A percentile compares a stretch with the other conserved stretches of the same genome.
phyloP scores from a whole-genome alignment of 2,888 invertebrate genomes.

The Andrena bicolor region DNA sequence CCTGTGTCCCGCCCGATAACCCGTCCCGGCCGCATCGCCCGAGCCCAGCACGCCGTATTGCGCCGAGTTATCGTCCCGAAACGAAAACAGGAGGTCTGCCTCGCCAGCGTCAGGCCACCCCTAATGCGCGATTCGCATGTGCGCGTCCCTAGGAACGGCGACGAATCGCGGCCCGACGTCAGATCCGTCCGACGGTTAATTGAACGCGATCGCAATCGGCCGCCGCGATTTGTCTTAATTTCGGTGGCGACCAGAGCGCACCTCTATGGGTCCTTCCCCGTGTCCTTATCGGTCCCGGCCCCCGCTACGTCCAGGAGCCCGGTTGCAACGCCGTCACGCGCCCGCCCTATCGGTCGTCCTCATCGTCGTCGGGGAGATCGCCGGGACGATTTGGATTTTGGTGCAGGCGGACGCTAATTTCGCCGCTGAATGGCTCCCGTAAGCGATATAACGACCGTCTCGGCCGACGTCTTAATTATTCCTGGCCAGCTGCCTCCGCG shows the following conservation, averaged over 20 bases:
- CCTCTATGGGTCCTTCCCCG: conserved; percentile 20
- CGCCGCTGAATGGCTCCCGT: conserved; percentile 33
- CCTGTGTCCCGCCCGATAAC: conserved; percentile 66
- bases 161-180: conserved; percentile 52
- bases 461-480: conserved; percentile 55
- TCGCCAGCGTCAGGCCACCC: conserved; percentile 19
- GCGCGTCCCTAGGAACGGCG: conserved; percentile 49
- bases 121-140: conserved; percentile 80
- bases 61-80: conserved; percentile 66
- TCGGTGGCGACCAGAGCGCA: conserved; percentile 62
- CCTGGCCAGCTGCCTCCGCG: conserved; percentile 4
- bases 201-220: conserved; percentile 80
- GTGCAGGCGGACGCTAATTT: conserved; percentile 58
- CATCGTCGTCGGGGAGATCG: conserved; percentile 58
- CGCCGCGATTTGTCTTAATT: conserved; percentile 82
- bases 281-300: conserved; percentile 54
- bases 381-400: conserved; percentile 57
- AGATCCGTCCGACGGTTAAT: conserved; percentile 71
- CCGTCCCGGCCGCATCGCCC: conserved; percentile 37
- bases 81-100: conserved; percentile 52
- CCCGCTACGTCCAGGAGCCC: conserved; percentile 18
- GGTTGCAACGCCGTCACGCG: conserved; percentile 68
- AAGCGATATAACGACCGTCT: conserved; percentile 51
- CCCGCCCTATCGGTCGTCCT: conserved; percentile 57
- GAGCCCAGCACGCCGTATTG: conserved; percentile 7